Conservation (phyloP, 2,888 invertebrate genomes). For the Drosophila kuntzei region DNA sequence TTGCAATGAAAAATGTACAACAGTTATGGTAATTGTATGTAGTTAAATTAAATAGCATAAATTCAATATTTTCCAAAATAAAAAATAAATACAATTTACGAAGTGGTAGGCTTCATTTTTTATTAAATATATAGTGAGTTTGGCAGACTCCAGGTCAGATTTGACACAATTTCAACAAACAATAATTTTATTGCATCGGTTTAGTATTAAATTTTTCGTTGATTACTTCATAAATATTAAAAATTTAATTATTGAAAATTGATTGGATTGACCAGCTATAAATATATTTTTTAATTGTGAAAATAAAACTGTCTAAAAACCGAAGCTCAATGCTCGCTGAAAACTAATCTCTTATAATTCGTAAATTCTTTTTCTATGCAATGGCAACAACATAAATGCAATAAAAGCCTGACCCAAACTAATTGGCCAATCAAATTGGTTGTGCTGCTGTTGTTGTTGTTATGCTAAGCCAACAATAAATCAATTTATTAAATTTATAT, state of each 20-base stretch:
- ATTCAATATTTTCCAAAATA: too few relatives aligned
- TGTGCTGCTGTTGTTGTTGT: slow-evolving; percentile 3
- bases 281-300: background rate
- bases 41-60: too few relatives aligned
- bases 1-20: background rate
- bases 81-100: too few relatives aligned
- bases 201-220: background rate
- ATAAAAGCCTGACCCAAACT: slow-evolving; percentile 13
- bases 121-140: too few relatives aligned
- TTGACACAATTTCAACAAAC: background rate
- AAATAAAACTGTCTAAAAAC: background rate
- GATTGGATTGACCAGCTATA: slow-evolving; percentile 1
- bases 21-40: background rate
- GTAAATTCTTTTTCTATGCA: background rate
- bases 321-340: background rate
- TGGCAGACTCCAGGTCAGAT: too few relatives aligned
- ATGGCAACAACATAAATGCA: slow-evolving; percentile 3
- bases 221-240: background rate
- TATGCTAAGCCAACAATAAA: slow-evolving; percentile 56
- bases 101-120: too few relatives aligned
- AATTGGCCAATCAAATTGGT: slow-evolving; percentile 50
- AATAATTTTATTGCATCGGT: background rate
- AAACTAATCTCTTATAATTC: slow-evolving; percentile 7
- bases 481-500: slow-evolving; percentile 76
- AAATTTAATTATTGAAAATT: background rate